Conservation (phyloP, 2,113 vertebrate species). For the Crypturellus undulatus region DNA sequence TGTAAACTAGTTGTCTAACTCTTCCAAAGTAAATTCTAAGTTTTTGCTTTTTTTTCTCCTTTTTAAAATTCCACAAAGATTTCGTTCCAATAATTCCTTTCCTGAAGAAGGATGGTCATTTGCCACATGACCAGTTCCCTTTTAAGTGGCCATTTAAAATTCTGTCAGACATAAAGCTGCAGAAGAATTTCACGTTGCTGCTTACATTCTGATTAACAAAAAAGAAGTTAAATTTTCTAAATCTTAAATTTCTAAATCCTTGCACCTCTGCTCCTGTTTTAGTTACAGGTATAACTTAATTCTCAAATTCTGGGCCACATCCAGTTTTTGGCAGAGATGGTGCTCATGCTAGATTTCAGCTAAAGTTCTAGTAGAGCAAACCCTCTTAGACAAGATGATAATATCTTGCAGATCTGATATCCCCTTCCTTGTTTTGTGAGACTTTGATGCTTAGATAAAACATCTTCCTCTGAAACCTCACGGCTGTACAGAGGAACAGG, state of each 20-base stretch:
- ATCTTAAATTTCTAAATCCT: neutral
- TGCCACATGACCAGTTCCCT: neutral
- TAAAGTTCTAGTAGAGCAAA: neutral
- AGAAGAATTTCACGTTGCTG: neutral
- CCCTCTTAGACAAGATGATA: accelerated
- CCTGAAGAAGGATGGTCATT: neutral
- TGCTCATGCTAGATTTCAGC: neutral
- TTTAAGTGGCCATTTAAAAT: neutral
- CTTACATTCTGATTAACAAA: neutral
- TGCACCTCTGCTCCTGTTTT: neutral
- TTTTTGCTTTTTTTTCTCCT: accelerated
- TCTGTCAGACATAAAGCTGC: neutral
- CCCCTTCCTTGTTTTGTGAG: neutral
- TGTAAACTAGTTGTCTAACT: neutral
- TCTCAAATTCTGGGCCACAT: neutral
- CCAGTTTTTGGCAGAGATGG: neutral
- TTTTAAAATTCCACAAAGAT: neutral
- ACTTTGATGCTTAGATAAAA: neutral
- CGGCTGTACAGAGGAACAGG: neutral
- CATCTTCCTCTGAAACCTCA: neutral
- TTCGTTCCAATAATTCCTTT: neutral
- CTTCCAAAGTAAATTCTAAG: neutral
- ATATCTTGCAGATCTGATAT: neutral
- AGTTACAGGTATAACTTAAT: neutral
- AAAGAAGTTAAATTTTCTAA: neutral